phyloP scores from a whole-genome alignment of 1,140 invertebrate genomes.

The Tetragnatha versicolor region DNA sequence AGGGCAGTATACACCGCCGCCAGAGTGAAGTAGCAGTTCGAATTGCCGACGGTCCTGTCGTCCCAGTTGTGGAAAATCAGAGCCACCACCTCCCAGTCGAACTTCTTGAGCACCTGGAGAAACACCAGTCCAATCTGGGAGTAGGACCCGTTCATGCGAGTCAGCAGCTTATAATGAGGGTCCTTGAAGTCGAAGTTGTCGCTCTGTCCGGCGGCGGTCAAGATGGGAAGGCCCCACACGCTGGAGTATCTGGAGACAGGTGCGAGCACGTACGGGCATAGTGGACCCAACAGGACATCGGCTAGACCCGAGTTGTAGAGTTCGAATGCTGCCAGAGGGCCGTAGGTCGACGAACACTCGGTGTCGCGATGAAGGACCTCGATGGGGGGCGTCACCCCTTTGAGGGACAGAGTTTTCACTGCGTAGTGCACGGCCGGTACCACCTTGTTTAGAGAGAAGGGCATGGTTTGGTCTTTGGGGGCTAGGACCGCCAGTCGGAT shows the following conservation, averaged over 20 bases:
- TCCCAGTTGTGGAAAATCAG: slow-evolving; percentile 62
- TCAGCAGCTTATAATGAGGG: slow-evolving; percentile 77
- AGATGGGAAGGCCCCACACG: slow-evolving; percentile 85
- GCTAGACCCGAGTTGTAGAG: slow-evolving; percentile 70
- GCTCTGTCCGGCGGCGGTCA: slow-evolving; percentile 84
- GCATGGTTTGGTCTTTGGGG: slow-evolving; percentile 70
- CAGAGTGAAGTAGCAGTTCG: slow-evolving; percentile 77
- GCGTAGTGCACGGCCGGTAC: slow-evolving; percentile 78
- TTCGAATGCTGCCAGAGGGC: slow-evolving; percentile 80
- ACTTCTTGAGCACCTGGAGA: slow-evolving; percentile 72
- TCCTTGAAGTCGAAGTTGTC: slow-evolving; percentile 77
- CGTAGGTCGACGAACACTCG: slow-evolving; percentile 78
- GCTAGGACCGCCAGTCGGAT: slow-evolving; percentile 72
- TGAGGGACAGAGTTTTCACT: slow-evolving; percentile 69
- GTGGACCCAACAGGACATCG: slow-evolving; percentile 88
- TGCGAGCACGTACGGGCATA: slow-evolving; percentile 90
- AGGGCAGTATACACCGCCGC: slow-evolving; percentile 74
- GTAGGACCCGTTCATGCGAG: slow-evolving; percentile 85
- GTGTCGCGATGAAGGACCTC: slow-evolving; percentile 76
- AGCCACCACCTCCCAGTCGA: slow-evolving; percentile 74
- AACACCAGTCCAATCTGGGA: slow-evolving; percentile 71
- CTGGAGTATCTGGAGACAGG: slow-evolving; percentile 87
- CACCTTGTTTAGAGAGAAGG: slow-evolving; percentile 75
- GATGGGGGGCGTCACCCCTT: slow-evolving; percentile 70
- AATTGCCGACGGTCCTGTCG: slow-evolving; percentile 68